phyloP scores from a whole-genome alignment of 2,888 invertebrate species.

The Caenorhabditis sp. region DNA sequence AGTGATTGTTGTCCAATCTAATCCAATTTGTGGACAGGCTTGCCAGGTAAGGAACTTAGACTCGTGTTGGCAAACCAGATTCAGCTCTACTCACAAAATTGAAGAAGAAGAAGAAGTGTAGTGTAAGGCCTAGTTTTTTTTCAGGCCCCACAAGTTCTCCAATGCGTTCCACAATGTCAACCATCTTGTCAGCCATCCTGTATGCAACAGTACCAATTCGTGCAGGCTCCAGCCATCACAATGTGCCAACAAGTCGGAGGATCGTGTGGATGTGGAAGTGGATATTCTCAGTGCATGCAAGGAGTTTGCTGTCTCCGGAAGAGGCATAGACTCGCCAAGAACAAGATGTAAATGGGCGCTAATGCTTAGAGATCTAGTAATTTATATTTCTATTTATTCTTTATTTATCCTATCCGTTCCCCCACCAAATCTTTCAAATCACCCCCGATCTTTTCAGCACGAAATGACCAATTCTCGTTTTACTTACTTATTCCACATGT shows the following conservation, averaged over 20 bases:
- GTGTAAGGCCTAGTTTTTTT: conserved; percentile 18
- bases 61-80: too few relatives aligned
- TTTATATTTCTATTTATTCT: conserved; percentile 28
- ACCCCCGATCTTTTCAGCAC: conserved; percentile 54
- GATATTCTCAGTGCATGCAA: conserved; percentile 81
- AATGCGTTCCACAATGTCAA: conserved; percentile 79
- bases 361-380: conserved; percentile 45
- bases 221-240: conserved; percentile 75
- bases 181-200: conserved; percentile 77
- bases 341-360: conserved; percentile 62
- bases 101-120: neutral
- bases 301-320: conserved; percentile 81
- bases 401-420: neutral
- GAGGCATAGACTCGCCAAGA: conserved; percentile 78
- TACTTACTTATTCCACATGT: conserved; percentile 52
- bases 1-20: conserved; percentile 75
- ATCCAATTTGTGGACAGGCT: conserved; percentile 74
- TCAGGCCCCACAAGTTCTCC: conserved; percentile 75
- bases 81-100: too few relatives aligned
- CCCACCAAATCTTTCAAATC: conserved; percentile 27
- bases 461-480: conserved; percentile 59
- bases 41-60: conserved; percentile 73
- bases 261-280: conserved; percentile 77
- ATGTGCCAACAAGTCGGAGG: conserved; percentile 73
- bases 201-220: conserved; percentile 69